Evolutionary conservation across 2,888 invertebrate species (phyloP).

Genomic region (Pseudoips prasinana): DNA sequence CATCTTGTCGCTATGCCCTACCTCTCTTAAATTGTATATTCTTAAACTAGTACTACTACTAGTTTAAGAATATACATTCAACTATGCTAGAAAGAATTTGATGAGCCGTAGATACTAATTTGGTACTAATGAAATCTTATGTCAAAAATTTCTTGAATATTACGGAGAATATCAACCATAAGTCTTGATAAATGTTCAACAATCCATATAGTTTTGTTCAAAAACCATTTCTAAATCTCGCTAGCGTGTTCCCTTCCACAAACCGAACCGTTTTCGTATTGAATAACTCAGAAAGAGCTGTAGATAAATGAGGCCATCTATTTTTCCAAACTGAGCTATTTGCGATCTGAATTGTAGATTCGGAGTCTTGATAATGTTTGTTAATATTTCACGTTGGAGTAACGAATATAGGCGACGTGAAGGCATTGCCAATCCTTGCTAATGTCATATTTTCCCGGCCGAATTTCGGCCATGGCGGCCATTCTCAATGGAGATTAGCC

Average conservation of each 20-base stretch:
- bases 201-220: slow-evolving; percentile 29
- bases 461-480: no score
- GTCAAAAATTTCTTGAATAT: no score
- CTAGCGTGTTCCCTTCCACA: slow-evolving; percentile 26
- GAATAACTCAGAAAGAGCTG: slow-evolving; percentile 32
- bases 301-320: slow-evolving; percentile 30
- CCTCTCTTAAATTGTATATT: no score
- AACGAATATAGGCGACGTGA: slow-evolving; percentile 12
- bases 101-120: no score
- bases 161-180: slow-evolving; percentile 23
- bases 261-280: slow-evolving; percentile 30
- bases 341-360: slow-evolving; percentile 36
- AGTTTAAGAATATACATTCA: no score
- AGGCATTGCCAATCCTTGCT: slow-evolving; percentile 19
- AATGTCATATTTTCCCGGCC: no score
- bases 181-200: slow-evolving; percentile 25
- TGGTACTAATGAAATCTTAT: no score
- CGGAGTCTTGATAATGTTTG: slow-evolving; percentile 28
- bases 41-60: no score
- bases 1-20: no score
- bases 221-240: slow-evolving; percentile 22
- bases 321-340: slow-evolving; percentile 31
- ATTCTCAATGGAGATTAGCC: no score
- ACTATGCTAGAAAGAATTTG: no score
- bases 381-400: slow-evolving; percentile 20